phyloP scores from a whole-genome alignment of 2,888 invertebrate genomes.

The Dolichomitus sp. region DNA sequence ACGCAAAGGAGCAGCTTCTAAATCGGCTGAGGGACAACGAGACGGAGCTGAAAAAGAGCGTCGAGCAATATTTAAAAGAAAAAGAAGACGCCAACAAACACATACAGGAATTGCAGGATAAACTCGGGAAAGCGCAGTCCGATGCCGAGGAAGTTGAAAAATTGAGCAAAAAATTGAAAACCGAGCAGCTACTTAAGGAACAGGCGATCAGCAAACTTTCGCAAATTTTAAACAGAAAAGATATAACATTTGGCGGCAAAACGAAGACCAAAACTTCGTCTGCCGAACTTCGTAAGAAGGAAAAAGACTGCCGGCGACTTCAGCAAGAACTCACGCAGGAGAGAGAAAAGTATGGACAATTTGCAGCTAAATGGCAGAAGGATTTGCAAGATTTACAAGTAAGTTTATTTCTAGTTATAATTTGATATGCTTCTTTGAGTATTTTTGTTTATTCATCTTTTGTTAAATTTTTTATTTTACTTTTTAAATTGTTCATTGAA shows the following conservation, averaged over 20 bases:
- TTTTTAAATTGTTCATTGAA: too few species aligned
- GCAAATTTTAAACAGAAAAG: constrained; percentile 98
- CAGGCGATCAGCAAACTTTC: constrained; percentile 99
- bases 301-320: constrained; percentile 97
- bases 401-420: constrained; percentile 22
- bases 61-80: constrained; percentile 90
- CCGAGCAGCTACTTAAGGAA: constrained; percentile 95
- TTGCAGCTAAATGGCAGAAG: constrained; percentile 93
- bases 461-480: too few species aligned
- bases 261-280: constrained; percentile 93
- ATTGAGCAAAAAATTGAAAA: constrained; percentile 93
- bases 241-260: constrained; percentile 91
- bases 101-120: constrained; percentile 93
- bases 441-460: neutral
- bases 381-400: constrained; percentile 93
- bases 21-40: constrained; percentile 93
- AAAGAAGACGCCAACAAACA: constrained; percentile 94
- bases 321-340: constrained; percentile 98
- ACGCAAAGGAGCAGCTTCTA: constrained; percentile 92
- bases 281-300: constrained; percentile 94
- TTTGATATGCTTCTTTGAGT: neutral
- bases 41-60: constrained; percentile 89
- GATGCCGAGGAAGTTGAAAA: constrained; percentile 94
- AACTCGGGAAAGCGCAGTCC: constrained; percentile 89
- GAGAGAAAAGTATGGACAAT: constrained; percentile 97